phyloP scores from a whole-genome alignment of 2,888 invertebrate species.

The Notodonta dromedarius region DNA sequence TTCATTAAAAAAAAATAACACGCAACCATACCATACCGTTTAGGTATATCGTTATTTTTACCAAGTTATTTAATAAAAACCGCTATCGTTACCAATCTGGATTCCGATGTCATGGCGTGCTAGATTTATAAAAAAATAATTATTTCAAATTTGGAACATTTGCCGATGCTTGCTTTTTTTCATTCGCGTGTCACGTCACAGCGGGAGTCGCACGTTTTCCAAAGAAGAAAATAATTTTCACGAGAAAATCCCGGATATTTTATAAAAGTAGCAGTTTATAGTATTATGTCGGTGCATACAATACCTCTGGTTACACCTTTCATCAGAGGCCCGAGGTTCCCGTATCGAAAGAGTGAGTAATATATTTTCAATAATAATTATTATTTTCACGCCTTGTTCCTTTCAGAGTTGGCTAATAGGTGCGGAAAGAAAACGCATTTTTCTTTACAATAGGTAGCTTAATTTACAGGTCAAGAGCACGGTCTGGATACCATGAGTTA shows the following conservation, averaged over 20 bases:
- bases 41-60: conserved; percentile 23
- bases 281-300: conserved; percentile 80
- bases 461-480: too few relatives aligned
- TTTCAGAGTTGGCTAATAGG: neutral
- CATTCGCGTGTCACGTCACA: conserved; percentile 57
- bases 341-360: conserved; percentile 80
- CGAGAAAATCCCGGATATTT: conserved; percentile 21
- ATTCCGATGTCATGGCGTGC: conserved; percentile 43
- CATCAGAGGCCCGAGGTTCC: conserved; percentile 80
- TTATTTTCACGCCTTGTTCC: neutral
- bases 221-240: conserved; percentile 39
- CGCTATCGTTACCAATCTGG: conserved; percentile 13
- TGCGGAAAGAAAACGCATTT: neutral
- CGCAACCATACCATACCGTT: conserved; percentile 16
- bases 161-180: conserved; percentile 62
- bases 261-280: conserved; percentile 33
- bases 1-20: neutral
- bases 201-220: conserved; percentile 53
- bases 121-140: conserved; percentile 47
- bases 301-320: conserved; percentile 78
- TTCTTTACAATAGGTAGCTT: neutral
- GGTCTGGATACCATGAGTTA: too few relatives aligned
- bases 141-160: conserved; percentile 65
- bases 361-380: neutral
- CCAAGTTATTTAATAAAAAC: conserved; percentile 15